These are phyloP conservation scores for Catonia carolina DNA, from an alignment of 2,888 invertebrate species.

Conservation along the genomic window DNA sequence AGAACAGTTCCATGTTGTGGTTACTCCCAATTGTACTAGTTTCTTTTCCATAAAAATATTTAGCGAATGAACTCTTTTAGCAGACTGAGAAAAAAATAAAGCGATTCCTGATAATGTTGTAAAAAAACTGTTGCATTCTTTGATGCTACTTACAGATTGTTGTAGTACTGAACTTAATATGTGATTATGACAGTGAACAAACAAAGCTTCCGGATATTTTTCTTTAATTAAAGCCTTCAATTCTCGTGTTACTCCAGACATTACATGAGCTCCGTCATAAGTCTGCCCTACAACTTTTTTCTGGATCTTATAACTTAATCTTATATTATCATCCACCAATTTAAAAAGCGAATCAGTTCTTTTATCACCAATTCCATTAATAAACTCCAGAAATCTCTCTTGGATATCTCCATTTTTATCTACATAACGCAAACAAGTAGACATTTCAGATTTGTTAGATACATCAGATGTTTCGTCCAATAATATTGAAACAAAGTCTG, in stretches of 20 bases:
- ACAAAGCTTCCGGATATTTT: background rate
- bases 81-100: background rate
- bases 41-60: background rate
- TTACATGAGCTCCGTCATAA: background rate
- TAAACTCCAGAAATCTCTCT: background rate
- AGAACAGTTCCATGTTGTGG: slow-evolving; percentile 15
- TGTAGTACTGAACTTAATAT: background rate
- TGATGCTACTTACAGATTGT: background rate
- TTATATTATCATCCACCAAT: background rate
- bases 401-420: slow-evolving; percentile 23
- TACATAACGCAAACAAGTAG: slow-evolving; percentile 36
- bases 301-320: too few relatives aligned
- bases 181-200: background rate
- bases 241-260: too few relatives aligned
- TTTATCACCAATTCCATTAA: background rate
- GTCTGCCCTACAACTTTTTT: background rate
- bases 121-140: background rate
- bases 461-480: slow-evolving; percentile 32
- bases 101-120: background rate
- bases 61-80: background rate
- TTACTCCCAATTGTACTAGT: background rate
- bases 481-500: slow-evolving; percentile 34
- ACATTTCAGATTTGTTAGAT: slow-evolving; percentile 34
- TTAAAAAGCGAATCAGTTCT: background rate
- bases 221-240: too few relatives aligned